Evolutionary conservation across 1,140 invertebrate species (phyloP).

Genomic region (Diuraphis noxia): DNA sequence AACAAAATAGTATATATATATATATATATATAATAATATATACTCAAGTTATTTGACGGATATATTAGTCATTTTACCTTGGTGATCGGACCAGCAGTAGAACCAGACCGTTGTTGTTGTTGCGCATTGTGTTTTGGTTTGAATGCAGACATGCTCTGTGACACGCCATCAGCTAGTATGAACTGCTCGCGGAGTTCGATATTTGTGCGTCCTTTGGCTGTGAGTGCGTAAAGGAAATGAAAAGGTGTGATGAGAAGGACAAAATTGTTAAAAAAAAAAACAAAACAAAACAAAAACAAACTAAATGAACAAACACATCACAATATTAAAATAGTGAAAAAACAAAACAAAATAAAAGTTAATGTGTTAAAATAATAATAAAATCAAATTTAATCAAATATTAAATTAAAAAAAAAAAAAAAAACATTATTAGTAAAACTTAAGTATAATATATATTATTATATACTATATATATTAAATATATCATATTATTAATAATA

Average conservation of each 20-base stretch:
- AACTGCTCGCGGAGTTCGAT: constrained; percentile 98
- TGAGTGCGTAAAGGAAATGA: constrained; percentile 52
- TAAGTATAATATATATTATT: too few species aligned
- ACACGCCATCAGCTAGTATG: constrained; percentile 95
- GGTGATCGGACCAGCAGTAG: constrained; percentile 82
- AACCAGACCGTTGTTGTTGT: constrained; percentile 70
- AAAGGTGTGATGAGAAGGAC: constrained; percentile 51
- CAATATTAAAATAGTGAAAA: constrained; percentile 32
- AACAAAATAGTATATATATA: constrained; percentile 1
- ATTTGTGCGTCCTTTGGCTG: constrained; percentile 98
- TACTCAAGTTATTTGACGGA: neutral
- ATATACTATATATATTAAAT: too few species aligned
- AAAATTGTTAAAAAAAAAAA: constrained; percentile 45
- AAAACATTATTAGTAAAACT: neutral
- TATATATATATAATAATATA: neutral
- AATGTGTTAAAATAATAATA: constrained; percentile 21
- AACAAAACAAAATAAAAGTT: neutral
- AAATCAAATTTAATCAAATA: neutral
- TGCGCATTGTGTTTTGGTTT: constrained; percentile 82
- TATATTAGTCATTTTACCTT: constrained; percentile 72
- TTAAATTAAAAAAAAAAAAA: neutral
- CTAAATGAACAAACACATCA: constrained; percentile 60
- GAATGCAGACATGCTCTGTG: constrained; percentile 96
- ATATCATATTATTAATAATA: too few species aligned
- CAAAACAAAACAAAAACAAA: constrained; percentile 42